Evolutionary conservation across 2,113 vertebrate species (phyloP).

Genomic region (Onychostoma macrolepis): DNA sequence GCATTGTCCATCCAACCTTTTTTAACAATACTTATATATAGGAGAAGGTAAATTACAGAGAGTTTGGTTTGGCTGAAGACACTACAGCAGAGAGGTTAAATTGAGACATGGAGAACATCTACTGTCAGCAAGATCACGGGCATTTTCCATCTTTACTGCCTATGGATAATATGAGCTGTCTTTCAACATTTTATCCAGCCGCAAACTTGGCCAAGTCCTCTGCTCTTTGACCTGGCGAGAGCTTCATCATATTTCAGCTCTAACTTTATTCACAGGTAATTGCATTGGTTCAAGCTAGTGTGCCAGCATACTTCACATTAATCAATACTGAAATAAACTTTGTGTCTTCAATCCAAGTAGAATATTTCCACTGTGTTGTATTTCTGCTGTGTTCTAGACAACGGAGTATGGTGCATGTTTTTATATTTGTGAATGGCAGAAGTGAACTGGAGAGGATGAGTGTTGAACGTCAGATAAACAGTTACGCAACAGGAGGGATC

Average conservation of each 20-base stretch:
- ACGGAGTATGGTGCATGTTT: neutral
- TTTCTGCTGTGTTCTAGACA: neutral
- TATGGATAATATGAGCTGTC: slow-evolving; percentile 27
- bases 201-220: slow-evolving; percentile 21
- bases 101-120: slow-evolving; percentile 18
- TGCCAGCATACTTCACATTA: slow-evolving; percentile 15
- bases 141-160: slow-evolving; percentile 6
- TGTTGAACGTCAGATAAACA: slow-evolving; percentile 14
- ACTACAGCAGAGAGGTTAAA: neutral
- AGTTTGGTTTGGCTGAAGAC: neutral
- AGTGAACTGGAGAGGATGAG: slow-evolving; percentile 5
- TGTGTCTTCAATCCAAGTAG: neutral
- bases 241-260: slow-evolving; percentile 28
- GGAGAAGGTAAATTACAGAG: slow-evolving; percentile 9
- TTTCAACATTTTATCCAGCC: slow-evolving; percentile 26
- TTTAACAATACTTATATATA: neutral
- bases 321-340: slow-evolving; percentile 25
- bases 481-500: slow-evolving; percentile 44
- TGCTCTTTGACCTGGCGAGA: neutral
- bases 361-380: slow-evolving; percentile 8
- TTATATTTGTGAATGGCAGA: slow-evolving; percentile 36
- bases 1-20: neutral
- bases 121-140: slow-evolving; percentile 24
- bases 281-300: slow-evolving; percentile 28
- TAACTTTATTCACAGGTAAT: slow-evolving; percentile 39